These are phyloP conservation scores for Galemys pyrenaicus DNA, from an alignment of 2,113 vertebrate genomes.

Conservation along the genomic window DNA sequence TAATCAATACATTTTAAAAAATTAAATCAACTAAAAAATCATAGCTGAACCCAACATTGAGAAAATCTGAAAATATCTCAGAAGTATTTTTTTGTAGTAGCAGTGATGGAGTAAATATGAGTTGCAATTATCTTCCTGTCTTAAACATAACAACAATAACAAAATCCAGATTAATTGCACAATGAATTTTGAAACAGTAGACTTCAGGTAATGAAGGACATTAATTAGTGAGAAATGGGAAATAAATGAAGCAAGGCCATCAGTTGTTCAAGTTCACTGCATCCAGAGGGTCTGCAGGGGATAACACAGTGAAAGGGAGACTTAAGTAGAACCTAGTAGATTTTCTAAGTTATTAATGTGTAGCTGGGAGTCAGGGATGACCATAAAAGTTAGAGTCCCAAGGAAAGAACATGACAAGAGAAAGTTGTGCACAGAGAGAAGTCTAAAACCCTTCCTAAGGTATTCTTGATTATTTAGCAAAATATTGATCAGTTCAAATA, in stretches of 20 bases:
- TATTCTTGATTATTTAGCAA: not conserved
- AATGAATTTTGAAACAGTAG: not conserved
- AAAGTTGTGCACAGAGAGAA: not conserved
- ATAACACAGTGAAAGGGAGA: not conserved
- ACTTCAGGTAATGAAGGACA: not conserved
- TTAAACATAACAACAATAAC: not conserved
- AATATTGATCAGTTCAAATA: not conserved
- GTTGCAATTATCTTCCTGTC: not conserved
- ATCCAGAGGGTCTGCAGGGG: not conserved
- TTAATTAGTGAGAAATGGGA: not conserved
- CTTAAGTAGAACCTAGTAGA: not conserved
- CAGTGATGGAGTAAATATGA: not conserved
- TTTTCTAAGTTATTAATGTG: not conserved
- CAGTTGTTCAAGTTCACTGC: no score
- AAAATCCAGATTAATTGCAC: not conserved
- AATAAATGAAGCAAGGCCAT: no score
- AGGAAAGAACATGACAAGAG: not conserved
- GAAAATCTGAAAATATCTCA: not conserved
- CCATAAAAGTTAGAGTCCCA: not conserved
- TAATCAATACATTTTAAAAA: no score
- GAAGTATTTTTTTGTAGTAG: not conserved
- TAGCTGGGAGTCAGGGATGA: not conserved
- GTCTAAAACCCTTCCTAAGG: not conserved
- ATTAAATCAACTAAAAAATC: no score
- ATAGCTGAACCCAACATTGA: not conserved